Percentiles rank a stretch among this genome's conserved stretches.
Evolutionary conservation across 2,113 vertebrate species (phyloP).

Genomic region (Phaetusa simplex): DNA sequence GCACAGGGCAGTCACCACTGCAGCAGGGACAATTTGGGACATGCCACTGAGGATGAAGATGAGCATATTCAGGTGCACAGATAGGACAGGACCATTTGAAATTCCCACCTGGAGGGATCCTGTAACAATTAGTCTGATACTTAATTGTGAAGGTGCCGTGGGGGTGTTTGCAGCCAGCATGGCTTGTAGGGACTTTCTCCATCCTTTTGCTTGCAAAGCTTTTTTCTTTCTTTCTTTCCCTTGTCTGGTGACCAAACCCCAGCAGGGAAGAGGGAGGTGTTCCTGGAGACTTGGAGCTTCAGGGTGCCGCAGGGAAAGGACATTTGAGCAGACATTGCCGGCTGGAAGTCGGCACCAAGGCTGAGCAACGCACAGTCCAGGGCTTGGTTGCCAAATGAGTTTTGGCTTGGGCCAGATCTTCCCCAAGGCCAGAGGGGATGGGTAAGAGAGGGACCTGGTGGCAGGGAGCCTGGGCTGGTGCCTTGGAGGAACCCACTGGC

Average conservation of each 20-base stretch:
- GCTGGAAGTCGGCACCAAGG: neutral
- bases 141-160: neutral
- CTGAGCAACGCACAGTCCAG: accelerated
- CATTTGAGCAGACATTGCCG: neutral
- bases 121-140: neutral
- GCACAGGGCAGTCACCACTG: neutral
- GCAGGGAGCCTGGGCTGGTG: neutral
- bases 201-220: neutral
- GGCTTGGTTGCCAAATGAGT: neutral
- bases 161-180: neutral
- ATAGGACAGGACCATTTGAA: neutral
- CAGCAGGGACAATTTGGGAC: neutral
- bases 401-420: neutral
- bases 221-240: neutral
- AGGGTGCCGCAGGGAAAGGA: neutral
- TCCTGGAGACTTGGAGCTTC: neutral
- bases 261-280: neutral
- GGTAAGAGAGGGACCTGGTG: neutral
- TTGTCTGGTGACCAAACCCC: neutral
- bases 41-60: neutral
- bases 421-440: neutral
- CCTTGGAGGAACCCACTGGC: neutral
- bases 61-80: neutral
- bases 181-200: neutral
- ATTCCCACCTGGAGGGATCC: neutral